These are phyloP conservation scores for Sebastes alutus DNA, from an alignment of 2,797 vertebrate genomes.

Conservation along the genomic window DNA sequence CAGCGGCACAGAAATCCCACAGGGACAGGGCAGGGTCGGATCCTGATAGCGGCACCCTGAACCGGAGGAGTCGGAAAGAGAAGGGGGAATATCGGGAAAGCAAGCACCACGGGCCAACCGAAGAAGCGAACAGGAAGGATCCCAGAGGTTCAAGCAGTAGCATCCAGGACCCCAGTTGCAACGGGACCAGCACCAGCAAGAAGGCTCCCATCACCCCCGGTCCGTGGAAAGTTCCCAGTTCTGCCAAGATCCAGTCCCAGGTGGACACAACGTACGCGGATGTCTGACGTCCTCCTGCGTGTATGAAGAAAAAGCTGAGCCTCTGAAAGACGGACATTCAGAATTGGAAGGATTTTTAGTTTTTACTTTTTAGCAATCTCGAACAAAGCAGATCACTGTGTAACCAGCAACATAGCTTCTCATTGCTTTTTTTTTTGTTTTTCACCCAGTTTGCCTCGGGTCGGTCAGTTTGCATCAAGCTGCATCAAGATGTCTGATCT, in stretches of 20 bases:
- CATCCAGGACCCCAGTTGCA: conserved; percentile 72
- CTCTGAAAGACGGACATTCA: conserved; percentile 24
- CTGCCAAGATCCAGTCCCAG: conserved; percentile 83
- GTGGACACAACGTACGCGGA: conserved; percentile 66
- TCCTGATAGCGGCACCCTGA: conserved; percentile 52
- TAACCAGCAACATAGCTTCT: conserved; percentile 68
- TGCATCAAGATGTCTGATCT: conserved; percentile 39
- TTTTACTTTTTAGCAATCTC: not conserved
- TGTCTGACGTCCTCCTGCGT: conserved; percentile 36
- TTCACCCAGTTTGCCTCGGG: conserved; percentile 69
- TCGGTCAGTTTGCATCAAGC: conserved; percentile 42
- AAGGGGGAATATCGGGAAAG: conserved; percentile 66
- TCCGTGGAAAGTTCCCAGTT: conserved; percentile 93
- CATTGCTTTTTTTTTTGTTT: conserved; percentile 27
- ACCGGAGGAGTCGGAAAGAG: conserved; percentile 38
- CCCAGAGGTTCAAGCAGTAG: conserved; percentile 78
- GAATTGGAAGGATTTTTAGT: conserved; percentile 32
- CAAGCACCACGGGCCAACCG: conserved; percentile 42
- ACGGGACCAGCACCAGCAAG: conserved; percentile 74
- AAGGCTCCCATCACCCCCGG: conserved; percentile 91
- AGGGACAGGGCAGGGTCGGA: conserved; percentile 69
- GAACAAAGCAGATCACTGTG: conserved; percentile 77
- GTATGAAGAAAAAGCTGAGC: conserved; percentile 37
- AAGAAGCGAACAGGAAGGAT: conserved; percentile 64
- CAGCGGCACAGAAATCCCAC: conserved; percentile 37